Evolutionary conservation across 1,140 invertebrate genomes (phyloP), one percentile per base, ranked within the genome.

Genomic region (Drosophila azteca): DNA sequence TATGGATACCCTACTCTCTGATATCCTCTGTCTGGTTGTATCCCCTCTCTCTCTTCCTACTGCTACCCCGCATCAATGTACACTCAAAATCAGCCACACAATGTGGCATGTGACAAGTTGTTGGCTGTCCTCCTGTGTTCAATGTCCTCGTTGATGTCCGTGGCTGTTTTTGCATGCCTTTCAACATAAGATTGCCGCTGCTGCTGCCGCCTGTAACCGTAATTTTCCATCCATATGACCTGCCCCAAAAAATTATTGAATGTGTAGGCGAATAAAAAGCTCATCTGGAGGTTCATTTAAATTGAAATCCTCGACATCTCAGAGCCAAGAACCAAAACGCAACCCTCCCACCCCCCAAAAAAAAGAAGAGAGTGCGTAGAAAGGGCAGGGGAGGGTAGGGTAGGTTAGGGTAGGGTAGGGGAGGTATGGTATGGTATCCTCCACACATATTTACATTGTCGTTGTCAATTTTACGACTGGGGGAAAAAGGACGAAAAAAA

Each of bases 101-200:
- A 88, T 87, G 82, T 69, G 83, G 79, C 83, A 88, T 69, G 85
- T 87, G 82, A 87, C 82, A 88, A 88, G 83, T 87, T 66, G 78
- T 57, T 72, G 62, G 74, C 62, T 87, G 71, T 88, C n/a, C n/a
- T n/a, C n/a, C n/a, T n/a, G 77, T 77, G 74, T 83, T 87, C 83
- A 87, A 87, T 88, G 83, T 81, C 83, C 74, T 63, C 68, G 70
- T 53, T 43, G 41, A 63, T 74, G 44, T 62, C 58, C 17, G 31
- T 17, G 2, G 7, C 2, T 31, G 7, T 71, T 73, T 79, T 85
- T 83, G 77, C 80, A 84, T 79, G 65, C 54, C 59, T 75, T 68
- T 66, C 63, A 50, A 29, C 59, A 58, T 41, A 15, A 20, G 41
- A 48, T 58, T 51, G 66, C 39, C 59, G 49, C 17, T 45, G 52